phyloP scores from a whole-genome alignment of 2,113 vertebrate species.

The Saguinus midas region DNA sequence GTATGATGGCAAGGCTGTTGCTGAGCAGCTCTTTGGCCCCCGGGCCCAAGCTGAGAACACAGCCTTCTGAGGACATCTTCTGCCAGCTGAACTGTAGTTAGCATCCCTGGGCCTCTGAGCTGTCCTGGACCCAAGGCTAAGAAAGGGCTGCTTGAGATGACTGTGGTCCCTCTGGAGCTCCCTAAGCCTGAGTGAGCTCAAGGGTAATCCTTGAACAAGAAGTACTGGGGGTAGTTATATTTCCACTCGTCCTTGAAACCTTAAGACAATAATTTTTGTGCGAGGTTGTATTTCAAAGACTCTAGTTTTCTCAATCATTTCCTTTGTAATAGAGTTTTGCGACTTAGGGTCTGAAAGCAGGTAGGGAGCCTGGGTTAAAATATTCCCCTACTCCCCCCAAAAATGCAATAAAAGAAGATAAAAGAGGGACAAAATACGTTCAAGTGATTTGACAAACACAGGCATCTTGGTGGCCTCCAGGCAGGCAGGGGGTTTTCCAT shows the following conservation, averaged over 20 bases:
- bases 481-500: neutral
- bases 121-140: neutral
- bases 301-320: neutral
- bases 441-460: neutral
- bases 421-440: neutral
- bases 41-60: constrained; percentile 88
- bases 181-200: neutral
- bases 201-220: neutral
- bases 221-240: neutral
- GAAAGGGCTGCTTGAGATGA: neutral
- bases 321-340: neutral
- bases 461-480: neutral
- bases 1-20: constrained; percentile 87
- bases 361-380: neutral
- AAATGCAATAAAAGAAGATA: neutral
- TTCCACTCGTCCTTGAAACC: neutral
- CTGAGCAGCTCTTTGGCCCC: constrained; percentile 91
- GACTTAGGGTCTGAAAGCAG: neutral
- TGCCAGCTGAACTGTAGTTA: neutral
- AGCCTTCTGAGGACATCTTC: constrained; percentile 84
- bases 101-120: neutral
- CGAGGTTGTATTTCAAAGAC: neutral
- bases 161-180: neutral
- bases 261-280: neutral
- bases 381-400: rapidly evolving